phyloP scores from a whole-genome alignment of 2,797 vertebrate genomes.

The Chelon labrosus region DNA sequence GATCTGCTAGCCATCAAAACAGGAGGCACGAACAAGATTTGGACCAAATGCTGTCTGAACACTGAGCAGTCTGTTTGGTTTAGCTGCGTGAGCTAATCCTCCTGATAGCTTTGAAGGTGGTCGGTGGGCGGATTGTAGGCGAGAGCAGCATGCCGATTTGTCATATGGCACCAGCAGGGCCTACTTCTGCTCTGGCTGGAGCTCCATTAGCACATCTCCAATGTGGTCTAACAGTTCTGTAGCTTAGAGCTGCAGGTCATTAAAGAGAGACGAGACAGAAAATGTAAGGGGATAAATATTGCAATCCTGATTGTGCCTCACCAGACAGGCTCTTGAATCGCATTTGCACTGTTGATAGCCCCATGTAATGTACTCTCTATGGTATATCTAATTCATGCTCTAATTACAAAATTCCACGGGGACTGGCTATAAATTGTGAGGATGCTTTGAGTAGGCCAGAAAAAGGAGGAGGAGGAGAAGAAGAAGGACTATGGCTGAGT shows the following conservation, averaged over 20 bases:
- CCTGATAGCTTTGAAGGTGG: constrained; percentile 82
- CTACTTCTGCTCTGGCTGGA: constrained; percentile 78
- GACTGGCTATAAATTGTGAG: constrained; percentile 69
- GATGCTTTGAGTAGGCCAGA: constrained; percentile 53
- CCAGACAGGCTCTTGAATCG: constrained; percentile 50
- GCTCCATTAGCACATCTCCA: constrained; percentile 78
- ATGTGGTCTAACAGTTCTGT: constrained; percentile 76
- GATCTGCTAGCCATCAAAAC: constrained; percentile 74
- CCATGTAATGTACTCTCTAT: constrained; percentile 51
- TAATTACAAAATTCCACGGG: constrained; percentile 77
- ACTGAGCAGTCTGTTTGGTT: constrained; percentile 79
- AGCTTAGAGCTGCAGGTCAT: constrained; percentile 63
- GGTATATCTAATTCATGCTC: constrained; percentile 71
- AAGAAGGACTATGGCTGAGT: constrained; percentile 42
- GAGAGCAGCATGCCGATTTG: constrained; percentile 83
- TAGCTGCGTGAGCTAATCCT: constrained; percentile 83
- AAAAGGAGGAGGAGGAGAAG: constrained; percentile 39
- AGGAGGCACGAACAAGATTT: constrained; percentile 72
- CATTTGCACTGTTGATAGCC: constrained; percentile 54
- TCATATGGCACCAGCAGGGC: constrained; percentile 83
- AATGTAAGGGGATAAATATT: constrained; percentile 51
- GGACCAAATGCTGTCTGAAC: constrained; percentile 77
- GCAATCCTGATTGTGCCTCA: constrained; percentile 35
- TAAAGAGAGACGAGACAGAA: constrained; percentile 41
- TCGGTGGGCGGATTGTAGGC: constrained; percentile 82